Evolutionary conservation across 2,113 vertebrate genomes (phyloP).

Genomic region (Boleophthalmus pectinirostris): DNA sequence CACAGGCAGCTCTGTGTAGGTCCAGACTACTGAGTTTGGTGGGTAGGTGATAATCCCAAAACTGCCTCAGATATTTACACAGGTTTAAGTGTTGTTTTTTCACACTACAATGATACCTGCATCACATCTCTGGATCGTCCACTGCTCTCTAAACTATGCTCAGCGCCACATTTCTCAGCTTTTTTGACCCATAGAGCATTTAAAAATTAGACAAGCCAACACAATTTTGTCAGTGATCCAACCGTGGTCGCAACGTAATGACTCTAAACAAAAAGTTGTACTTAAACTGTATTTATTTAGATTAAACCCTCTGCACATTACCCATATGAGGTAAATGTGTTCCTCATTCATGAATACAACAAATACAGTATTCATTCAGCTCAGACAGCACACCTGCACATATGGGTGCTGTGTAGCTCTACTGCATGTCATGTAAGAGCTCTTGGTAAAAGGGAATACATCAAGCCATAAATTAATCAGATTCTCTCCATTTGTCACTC

Average conservation of each 20-base stretch:
- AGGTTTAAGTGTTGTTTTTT: constrained; percentile 78
- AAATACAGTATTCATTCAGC: constrained; percentile 63
- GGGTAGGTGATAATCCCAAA: constrained; percentile 69
- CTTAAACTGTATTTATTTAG: constrained; percentile 56
- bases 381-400: constrained; percentile 44
- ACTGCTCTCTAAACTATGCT: constrained; percentile 52
- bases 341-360: constrained; percentile 51
- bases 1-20: constrained; percentile 33
- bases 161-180: constrained; percentile 37
- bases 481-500: constrained; percentile 27
- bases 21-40: constrained; percentile 51
- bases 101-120: constrained; percentile 75
- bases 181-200: constrained; percentile 35
- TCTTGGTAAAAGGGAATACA: constrained; percentile 45
- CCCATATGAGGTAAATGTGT: constrained; percentile 56
- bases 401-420: constrained; percentile 44
- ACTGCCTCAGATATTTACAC: constrained; percentile 71
- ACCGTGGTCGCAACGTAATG: constrained; percentile 26
- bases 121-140: constrained; percentile 72
- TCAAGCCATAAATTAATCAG: constrained; percentile 43
- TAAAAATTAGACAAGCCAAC: constrained; percentile 18
- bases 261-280: constrained; percentile 51
- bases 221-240: constrained; percentile 7
- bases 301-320: constrained; percentile 36
- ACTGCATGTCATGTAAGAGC: constrained; percentile 53